These are phyloP conservation scores for Gorsachius magnificus DNA, from an alignment of 2,797 vertebrate species.

Conservation along the genomic window DNA sequence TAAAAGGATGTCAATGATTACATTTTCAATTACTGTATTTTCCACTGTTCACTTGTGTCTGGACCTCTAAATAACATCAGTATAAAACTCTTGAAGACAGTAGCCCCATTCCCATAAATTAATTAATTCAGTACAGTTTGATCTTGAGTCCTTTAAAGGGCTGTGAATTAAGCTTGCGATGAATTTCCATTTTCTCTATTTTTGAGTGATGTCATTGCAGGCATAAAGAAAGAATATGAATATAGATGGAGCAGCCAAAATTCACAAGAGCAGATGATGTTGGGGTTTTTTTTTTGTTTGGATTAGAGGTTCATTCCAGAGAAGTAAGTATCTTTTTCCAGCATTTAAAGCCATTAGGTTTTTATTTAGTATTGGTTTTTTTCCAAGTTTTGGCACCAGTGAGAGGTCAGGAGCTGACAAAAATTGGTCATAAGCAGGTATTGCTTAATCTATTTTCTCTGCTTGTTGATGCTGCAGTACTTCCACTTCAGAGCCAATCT, in stretches of 20 bases:
- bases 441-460: background rate
- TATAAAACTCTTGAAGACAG: background rate
- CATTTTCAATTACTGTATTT: background rate
- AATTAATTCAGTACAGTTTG: background rate
- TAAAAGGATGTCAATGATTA: background rate
- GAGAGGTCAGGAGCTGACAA: background rate
- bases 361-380: background rate
- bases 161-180: background rate
- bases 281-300: background rate
- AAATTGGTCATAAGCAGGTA: background rate
- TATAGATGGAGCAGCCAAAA: constrained; percentile 10
- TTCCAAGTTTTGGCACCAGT: background rate
- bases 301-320: constrained; percentile 11
- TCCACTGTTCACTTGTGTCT: background rate
- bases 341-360: background rate
- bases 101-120: background rate
- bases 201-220: constrained; percentile 10
- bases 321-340: constrained; percentile 22
- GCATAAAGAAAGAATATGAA: constrained; percentile 9
- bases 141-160: background rate
- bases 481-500: background rate
- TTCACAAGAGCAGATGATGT: background rate
- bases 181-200: constrained; percentile 3
- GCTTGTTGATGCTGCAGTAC: background rate
- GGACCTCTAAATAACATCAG: background rate